Evolutionary conservation across 2,888 invertebrate genomes (phyloP).

Genomic region (Podotricha telesiphe): DNA sequence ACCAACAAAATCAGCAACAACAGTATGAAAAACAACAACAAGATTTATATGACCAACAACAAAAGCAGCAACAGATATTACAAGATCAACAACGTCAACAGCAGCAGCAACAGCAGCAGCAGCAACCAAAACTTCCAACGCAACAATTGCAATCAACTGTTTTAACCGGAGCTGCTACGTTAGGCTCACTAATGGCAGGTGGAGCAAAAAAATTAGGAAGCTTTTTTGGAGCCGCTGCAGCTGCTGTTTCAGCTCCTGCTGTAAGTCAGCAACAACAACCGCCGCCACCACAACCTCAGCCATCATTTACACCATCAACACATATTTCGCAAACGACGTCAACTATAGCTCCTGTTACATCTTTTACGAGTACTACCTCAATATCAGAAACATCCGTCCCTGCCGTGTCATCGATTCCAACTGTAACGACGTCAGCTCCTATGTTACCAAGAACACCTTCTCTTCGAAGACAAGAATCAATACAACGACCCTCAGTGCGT

Average conservation of each 20-base stretch:
- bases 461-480: constrained; percentile 78
- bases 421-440: constrained; percentile 66
- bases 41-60: constrained; percentile 53
- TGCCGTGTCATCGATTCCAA: constrained; percentile 66
- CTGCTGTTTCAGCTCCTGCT: constrained; percentile 69
- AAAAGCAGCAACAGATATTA: constrained; percentile 49
- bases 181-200: constrained; percentile 79
- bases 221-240: constrained; percentile 78
- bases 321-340: constrained; percentile 30
- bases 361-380: constrained; percentile 64
- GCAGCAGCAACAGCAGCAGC: constrained; percentile 60
- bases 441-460: constrained; percentile 74
- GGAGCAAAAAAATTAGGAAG: constrained; percentile 80
- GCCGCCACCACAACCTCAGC: constrained; percentile 52
- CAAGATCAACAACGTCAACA: constrained; percentile 50
- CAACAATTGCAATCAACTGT: constrained; percentile 74
- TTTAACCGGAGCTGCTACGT: constrained; percentile 75
- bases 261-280: constrained; percentile 61
- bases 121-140: constrained; percentile 66
- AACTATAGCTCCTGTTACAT: constrained; percentile 59
- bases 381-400: constrained; percentile 72
- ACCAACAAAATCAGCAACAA: constrained; percentile 48
- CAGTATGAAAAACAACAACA: constrained; percentile 52
- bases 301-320: constrained; percentile 31
- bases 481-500: constrained; percentile 78